phyloP scores from a whole-genome alignment of 37 sponge, comb jelly and placozoan species.

The Amphimedon queenslandica region DNA sequence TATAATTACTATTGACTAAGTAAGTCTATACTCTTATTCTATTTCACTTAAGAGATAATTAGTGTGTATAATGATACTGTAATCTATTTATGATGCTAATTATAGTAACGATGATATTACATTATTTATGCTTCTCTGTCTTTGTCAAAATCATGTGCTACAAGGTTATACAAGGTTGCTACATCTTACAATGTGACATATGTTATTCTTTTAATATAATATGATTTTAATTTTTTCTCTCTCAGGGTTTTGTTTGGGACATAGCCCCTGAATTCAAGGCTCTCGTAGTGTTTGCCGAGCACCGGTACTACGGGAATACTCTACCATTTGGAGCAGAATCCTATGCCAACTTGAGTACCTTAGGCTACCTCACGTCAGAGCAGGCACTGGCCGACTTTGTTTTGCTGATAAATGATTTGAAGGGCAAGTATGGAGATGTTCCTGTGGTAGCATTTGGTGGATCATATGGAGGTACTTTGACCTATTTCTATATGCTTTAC shows the following conservation, averaged over 20 bases:
- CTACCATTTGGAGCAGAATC: constrained; percentile 84
- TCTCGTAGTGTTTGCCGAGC: constrained; percentile 91
- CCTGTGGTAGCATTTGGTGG: constrained; percentile 92
- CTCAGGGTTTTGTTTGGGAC: constrained; percentile 85
- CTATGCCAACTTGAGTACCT: constrained; percentile 32
- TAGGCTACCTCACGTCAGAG: constrained; percentile 64
- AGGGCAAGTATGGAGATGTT: constrained; percentile 7
- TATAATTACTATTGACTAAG: no score
- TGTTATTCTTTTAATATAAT: background rate
- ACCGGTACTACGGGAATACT: constrained; percentile 93
- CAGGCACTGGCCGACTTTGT: constrained; percentile 96
- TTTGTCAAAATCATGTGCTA: background rate
- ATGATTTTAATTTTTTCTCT: no score
- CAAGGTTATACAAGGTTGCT: background rate
- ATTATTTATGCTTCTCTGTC: no score
- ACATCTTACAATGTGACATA: background rate
- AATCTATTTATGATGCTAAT: no score
- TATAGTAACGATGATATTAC: no score
- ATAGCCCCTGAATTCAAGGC: constrained; percentile 75
- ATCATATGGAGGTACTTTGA: constrained; percentile 94
- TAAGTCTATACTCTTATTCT: no score
- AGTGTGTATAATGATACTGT: no score
- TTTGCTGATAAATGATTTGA: constrained; percentile 43
- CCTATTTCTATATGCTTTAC: no score
- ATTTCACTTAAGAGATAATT: no score